Percentiles rank a stretch among this genome's conserved stretches.
phyloP scores from a whole-genome alignment of 2,797 vertebrate genomes.

The Moxostoma hubbsi region DNA sequence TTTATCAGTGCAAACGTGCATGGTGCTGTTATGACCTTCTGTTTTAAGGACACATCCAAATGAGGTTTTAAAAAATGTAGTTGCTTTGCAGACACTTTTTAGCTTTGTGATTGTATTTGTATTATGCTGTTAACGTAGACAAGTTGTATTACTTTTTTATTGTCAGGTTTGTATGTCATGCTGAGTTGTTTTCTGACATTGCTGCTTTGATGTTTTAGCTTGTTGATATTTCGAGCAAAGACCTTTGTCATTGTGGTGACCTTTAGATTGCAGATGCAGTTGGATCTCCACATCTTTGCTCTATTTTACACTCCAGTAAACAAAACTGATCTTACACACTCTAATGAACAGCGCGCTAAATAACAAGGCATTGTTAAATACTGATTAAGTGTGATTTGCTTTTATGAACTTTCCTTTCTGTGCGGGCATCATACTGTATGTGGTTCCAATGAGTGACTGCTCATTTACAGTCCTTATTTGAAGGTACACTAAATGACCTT shows the following conservation, averaged over 20 bases:
- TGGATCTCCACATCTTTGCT: constrained; percentile 47
- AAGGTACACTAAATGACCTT: constrained; percentile 72
- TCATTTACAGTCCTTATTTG: constrained; percentile 32
- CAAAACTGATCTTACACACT: constrained; percentile 33
- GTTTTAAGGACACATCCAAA: constrained; percentile 6
- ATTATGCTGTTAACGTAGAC: no score
- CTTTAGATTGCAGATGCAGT: constrained; percentile 68
- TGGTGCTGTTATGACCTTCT: neutral
- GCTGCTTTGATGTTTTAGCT: constrained; percentile 58
- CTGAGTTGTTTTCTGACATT: constrained; percentile 3
- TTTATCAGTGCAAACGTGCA: constrained; percentile 2
- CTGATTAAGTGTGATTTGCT: constrained; percentile 1
- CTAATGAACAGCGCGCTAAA: neutral
- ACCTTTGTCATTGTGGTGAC: constrained; percentile 78
- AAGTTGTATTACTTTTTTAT: constrained; percentile 11
- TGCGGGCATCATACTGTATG: neutral
- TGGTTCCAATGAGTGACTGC: neutral
- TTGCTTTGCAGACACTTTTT: no score
- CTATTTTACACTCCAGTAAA: constrained; percentile 39
- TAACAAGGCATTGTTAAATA: constrained; percentile 19
- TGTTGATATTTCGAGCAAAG: constrained; percentile 68
- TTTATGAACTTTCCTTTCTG: neutral
- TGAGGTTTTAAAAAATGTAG: neutral
- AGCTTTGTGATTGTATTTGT: no score
- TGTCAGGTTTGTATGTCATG: constrained; percentile 37